Base-by-base conservation (phyloP, 1,140 invertebrate species). In the Leptestheria dahalacensis region DNA sequence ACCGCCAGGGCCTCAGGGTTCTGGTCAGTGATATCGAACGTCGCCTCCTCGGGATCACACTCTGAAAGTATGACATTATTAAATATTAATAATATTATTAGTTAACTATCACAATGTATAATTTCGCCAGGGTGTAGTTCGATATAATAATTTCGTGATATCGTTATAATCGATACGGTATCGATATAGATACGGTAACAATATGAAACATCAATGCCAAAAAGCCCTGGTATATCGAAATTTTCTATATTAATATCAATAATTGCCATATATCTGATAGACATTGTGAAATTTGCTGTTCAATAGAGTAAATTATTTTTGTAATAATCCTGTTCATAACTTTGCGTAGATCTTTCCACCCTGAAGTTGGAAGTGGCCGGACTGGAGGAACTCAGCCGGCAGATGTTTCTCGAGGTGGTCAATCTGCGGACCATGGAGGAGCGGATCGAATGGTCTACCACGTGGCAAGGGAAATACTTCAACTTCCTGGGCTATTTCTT, bases 401-500 rank as follows among this genome's bases (percentile, higher is more conserved):
- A 98, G 68, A 71, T 99, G 47, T 99, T 99, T 75, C 73, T 99
- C 47, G 96, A 99, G 73, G 81, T 88, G 0, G 93, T 95, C 63
- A 95, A 97, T 68, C 81, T 96, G 49, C 82, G 91, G 63, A 91
- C 89, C 66, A 94, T 95, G 78, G 79, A 91, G 69, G 91, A 94
- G 70, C 79, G 91, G 62, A 84, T 94, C 50, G 85, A 92, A 66
- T 98, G 94, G 88, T 60, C 93, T 0, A 89, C 86, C 66, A 99
- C 97, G 0, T 89, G 93, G 74, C 89, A 96, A 71, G 97, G 97
- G 67, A 94, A 88, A 78, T 99, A 99, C 73, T 99, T 99, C 69
- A 99, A 99, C 75, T 90, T 96, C 66, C 73, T 99, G 0, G 97
- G 97, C 1, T 95, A 99, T 70, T 98, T 99, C 71, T 99, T 99